Base-by-base conservation (phyloP, 1,140 invertebrate species). In the Parasteatoda tepidariorum region DNA sequence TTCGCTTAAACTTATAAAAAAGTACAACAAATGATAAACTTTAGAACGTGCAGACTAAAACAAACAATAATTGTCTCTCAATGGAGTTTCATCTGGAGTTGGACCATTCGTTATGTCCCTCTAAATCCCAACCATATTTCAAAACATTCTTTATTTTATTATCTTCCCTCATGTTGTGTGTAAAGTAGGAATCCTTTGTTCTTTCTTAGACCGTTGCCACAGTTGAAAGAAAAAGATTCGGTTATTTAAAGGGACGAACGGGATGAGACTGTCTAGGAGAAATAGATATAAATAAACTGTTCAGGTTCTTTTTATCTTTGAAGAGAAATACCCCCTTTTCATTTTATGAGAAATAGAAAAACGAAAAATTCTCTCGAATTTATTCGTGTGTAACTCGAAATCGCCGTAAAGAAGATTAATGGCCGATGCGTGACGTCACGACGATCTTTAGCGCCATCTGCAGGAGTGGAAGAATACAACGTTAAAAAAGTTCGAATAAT, bases 341-440 rank as follows among this genome's bases (percentile, higher is more conserved):
- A 41, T 75, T 75, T 75, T 75, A 75, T 75, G 57, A 66, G 59
- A 24, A 55, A 74, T 61, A 61, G 41, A 22, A 74, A 34, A 6
- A 18, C 71, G 68, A 68, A 30, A 24, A 61, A 61, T 61, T 26
- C 59, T 26, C 22, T 26, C 13, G 66, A 71, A 78, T 78, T 78
- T 78, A 78, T 78, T 78, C 74, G 74, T 57, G 59, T 78, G 74
- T 78, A 78, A 78, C 74, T 78, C 15, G 74, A 78, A 78, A 78
- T 78, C 41, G 74, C 74, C 61, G 61, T 78, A 78, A 78, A 61
- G 74, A 78, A 78, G 74, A 78, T 78, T 66, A 78, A 78, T 78
- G 74, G 74, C 31, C 34, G 38, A 34, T 6, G 18, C 41, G 74
- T 78, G 74, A 78, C 74, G 74, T 78, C 74, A 78, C 38, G 74